These are phyloP conservation scores for Saimiri boliviensis DNA, from an alignment of 2,113 vertebrate species.

Conservation along the genomic window DNA sequence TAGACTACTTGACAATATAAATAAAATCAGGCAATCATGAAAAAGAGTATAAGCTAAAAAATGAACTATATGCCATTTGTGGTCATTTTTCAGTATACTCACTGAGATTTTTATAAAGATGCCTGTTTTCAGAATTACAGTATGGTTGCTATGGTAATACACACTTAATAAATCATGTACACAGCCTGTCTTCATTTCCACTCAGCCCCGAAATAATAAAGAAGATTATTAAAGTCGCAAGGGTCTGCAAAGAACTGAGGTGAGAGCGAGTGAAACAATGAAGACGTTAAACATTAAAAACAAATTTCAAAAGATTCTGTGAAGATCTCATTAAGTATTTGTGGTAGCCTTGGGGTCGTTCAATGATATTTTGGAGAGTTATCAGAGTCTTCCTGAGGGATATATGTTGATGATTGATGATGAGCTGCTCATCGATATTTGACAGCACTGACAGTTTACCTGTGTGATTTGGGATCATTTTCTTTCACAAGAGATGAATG, in stretches of 20 bases:
- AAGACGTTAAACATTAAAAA: conserved; percentile 63
- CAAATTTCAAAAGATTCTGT: conserved; percentile 62
- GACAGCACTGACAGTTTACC: conserved; percentile 60
- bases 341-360: conserved; percentile 51
- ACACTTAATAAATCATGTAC: conserved; percentile 69
- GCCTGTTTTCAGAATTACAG: conserved; percentile 57
- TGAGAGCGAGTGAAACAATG: neutral
- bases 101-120: conserved; percentile 43
- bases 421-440: conserved; percentile 69
- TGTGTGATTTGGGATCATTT: conserved; percentile 73
- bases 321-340: conserved; percentile 65
- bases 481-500: conserved; percentile 43
- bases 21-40: neutral
- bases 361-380: conserved; percentile 59
- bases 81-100: conserved; percentile 41
- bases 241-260: conserved; percentile 39
- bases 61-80: neutral
- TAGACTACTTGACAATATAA: neutral
- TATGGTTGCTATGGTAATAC: conserved; percentile 66
- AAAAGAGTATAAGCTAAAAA: conserved; percentile 8
- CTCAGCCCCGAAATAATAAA: conserved; percentile 68
- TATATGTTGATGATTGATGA: conserved; percentile 53
- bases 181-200: conserved; percentile 67
- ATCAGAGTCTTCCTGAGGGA: conserved; percentile 55
- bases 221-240: conserved; percentile 67